phyloP scores from a whole-genome alignment of 2,113 vertebrate species.

The Terrapene triunguis region DNA sequence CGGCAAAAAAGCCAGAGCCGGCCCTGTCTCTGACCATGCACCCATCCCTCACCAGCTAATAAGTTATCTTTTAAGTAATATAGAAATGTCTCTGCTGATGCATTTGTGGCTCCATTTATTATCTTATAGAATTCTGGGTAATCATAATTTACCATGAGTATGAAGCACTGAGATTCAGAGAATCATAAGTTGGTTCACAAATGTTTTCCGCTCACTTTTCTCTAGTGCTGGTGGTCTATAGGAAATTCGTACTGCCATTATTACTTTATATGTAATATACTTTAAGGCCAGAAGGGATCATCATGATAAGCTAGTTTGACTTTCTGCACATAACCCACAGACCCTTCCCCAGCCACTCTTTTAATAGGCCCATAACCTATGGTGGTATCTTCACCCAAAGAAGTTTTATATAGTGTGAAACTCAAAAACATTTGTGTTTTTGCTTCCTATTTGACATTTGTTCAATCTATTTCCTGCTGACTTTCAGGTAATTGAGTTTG shows the following conservation, averaged over 20 bases:
- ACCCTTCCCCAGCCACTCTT: too few relatives aligned
- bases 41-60: not conserved
- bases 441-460: not conserved
- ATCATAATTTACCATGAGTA: not conserved
- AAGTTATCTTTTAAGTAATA: not conserved
- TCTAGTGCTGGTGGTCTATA: not conserved
- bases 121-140: not conserved
- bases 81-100: not conserved
- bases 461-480: not conserved
- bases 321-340: too few relatives aligned
- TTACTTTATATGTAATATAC: not conserved
- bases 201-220: not conserved
- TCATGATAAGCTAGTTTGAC: too few relatives aligned
- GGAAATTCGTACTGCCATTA: not conserved
- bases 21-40: not conserved
- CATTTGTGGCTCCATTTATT: not conserved
- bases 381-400: not conserved
- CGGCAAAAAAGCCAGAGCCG: too few relatives aligned
- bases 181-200: not conserved
- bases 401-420: not conserved
- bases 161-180: not conserved
- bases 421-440: not conserved
- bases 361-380: too few relatives aligned
- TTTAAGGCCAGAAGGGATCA: not conserved
- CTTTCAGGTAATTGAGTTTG: slow-evolving; percentile 83